phyloP scores from a whole-genome alignment of 2,888 invertebrate species.

The Dryadula phaetusa region DNA sequence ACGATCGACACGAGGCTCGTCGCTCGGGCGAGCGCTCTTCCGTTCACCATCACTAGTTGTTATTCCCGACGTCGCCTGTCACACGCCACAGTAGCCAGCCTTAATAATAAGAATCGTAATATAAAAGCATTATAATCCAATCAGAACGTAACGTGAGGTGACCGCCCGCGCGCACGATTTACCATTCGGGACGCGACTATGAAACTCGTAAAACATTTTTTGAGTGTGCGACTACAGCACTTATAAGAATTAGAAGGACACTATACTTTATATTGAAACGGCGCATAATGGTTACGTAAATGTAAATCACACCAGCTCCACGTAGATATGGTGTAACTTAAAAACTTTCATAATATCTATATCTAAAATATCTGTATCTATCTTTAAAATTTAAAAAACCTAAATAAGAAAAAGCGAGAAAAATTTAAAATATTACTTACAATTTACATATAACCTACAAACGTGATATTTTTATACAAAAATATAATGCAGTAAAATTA shows the following conservation, averaged over 20 bases:
- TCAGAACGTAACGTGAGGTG: slow-evolving; percentile 74
- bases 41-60: slow-evolving; percentile 60
- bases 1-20: slow-evolving; percentile 42
- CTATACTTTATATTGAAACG: slow-evolving; percentile 55
- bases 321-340: slow-evolving; percentile 37
- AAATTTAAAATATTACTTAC: background rate
- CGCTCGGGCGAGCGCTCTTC: slow-evolving; percentile 33
- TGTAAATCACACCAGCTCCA: slow-evolving; percentile 32
- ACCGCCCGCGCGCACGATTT: slow-evolving; percentile 75
- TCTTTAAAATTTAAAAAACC: background rate
- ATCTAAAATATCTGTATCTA: background rate
- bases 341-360: background rate
- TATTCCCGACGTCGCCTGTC: slow-evolving; percentile 74
- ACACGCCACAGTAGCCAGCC: slow-evolving; percentile 75
- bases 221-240: slow-evolving; percentile 62
- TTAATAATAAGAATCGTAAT: slow-evolving; percentile 82
- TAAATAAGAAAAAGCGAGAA: background rate
- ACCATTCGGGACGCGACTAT: slow-evolving; percentile 71
- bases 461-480: background rate
- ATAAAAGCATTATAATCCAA: slow-evolving; percentile 84
- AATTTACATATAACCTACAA: background rate
- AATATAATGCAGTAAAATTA: too few relatives aligned
- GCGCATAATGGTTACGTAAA: slow-evolving; percentile 38
- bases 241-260: slow-evolving; percentile 70
- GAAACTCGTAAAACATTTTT: slow-evolving; percentile 79